These are phyloP conservation scores for Capromys pilorides DNA, from an alignment of 2,797 vertebrate species.

Conservation along the genomic window DNA sequence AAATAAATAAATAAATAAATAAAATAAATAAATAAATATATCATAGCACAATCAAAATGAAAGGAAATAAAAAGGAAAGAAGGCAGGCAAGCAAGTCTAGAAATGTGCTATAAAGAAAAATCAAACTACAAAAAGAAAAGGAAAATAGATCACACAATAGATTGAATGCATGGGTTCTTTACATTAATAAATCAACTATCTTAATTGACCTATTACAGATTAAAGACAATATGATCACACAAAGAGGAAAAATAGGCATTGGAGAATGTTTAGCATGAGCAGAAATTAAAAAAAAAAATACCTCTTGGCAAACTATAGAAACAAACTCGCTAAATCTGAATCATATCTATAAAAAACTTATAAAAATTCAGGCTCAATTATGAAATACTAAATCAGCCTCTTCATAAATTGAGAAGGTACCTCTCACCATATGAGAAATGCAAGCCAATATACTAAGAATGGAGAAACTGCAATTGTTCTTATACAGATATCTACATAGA, in stretches of 20 bases:
- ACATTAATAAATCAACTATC: not conserved
- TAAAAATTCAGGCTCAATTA: not conserved
- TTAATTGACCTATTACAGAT: not conserved
- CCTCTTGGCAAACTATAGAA: not conserved
- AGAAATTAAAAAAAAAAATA: not conserved
- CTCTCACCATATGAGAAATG: not conserved
- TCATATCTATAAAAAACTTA: not conserved
- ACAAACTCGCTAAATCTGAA: not conserved
- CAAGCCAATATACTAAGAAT: not conserved
- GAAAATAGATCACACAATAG: not conserved
- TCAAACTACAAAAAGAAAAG: not conserved
- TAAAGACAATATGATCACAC: not conserved
- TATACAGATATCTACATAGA: not conserved
- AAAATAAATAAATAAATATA: slow-evolving; percentile 75
- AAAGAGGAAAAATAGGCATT: not conserved
- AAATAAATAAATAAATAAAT: slow-evolving; percentile 77
- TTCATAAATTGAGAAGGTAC: not conserved
- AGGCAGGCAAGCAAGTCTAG: not conserved
- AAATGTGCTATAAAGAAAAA: not conserved
- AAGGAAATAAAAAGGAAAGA: not conserved
- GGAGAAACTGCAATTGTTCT: not conserved
- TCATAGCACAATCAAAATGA: slow-evolving; percentile 78
- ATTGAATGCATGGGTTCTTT: not conserved
- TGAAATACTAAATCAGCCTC: not conserved
- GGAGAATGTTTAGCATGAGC: not conserved